These are phyloP conservation scores for Onychomys arenicola DNA, from an alignment of 2,797 vertebrate genomes.

Conservation along the genomic window DNA sequence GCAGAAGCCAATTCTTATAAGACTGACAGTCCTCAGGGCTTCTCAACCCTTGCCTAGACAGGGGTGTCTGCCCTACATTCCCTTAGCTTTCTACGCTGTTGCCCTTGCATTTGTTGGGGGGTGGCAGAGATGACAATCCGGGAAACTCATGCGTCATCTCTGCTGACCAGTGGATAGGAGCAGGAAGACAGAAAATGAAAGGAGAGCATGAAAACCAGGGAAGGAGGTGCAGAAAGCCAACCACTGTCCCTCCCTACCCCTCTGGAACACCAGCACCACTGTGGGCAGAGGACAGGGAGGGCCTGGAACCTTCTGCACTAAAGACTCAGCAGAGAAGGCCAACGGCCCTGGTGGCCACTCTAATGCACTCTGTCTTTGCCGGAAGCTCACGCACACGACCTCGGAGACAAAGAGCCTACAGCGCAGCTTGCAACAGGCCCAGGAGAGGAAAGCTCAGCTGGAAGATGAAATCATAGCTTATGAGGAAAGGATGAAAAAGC, in stretches of 20 bases:
- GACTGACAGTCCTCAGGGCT: background rate
- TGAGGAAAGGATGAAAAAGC: constrained; percentile 80
- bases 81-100: background rate
- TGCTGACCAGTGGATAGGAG: background rate
- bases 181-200: background rate
- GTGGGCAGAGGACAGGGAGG: background rate
- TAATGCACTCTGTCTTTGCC: background rate
- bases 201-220: too few species aligned
- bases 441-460: constrained; percentile 82
- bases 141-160: background rate
- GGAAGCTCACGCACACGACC: constrained; percentile 82
- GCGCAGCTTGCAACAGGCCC: constrained; percentile 79
- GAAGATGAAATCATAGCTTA: constrained; percentile 77
- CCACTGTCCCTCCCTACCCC: background rate
- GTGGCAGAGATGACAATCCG: background rate
- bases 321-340: background rate
- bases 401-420: constrained; percentile 80
- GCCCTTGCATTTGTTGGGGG: background rate
- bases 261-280: background rate
- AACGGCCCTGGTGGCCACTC: background rate
- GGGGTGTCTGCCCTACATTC: background rate
- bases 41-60: background rate
- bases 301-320: background rate
- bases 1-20: background rate
- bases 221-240: background rate